These are phyloP conservation scores for Diplolepis rosae DNA, from an alignment of 2,888 invertebrate species.

Conservation along the genomic window DNA sequence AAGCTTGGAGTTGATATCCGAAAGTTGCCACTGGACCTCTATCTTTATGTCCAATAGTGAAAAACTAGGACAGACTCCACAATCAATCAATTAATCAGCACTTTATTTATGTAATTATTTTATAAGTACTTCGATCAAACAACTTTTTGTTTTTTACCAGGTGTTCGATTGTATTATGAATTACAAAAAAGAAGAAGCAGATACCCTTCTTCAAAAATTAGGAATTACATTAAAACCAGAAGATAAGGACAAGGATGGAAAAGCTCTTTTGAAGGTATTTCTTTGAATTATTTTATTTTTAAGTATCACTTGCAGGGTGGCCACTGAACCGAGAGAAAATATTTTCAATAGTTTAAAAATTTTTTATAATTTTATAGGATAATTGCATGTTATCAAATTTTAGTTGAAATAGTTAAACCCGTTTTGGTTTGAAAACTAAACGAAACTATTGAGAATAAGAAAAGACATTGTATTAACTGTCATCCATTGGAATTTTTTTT, in stretches of 20 bases:
- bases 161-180: conserved; percentile 91
- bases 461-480: no score
- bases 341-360: no score
- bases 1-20: conserved; percentile 73
- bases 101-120: neutral
- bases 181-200: conserved; percentile 95
- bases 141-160: conserved; percentile 56
- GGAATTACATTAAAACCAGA: conserved; percentile 94
- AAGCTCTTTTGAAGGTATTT: conserved; percentile 94
- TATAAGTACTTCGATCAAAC: no score
- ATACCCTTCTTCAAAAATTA: conserved; percentile 90
- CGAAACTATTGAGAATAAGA: no score
- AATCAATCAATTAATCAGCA: conserved; percentile 1
- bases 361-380: no score
- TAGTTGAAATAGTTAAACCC: no score
- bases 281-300: neutral
- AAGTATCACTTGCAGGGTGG: no score
- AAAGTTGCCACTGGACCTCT: conserved; percentile 87
- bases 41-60: conserved; percentile 85
- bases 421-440: no score
- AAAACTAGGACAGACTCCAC: conserved; percentile 75
- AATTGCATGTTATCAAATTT: no score
- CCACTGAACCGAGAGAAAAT: no score
- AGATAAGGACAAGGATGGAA: conserved; percentile 97
- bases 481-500: conserved; percentile 6